phyloP scores from a whole-genome alignment of 2,113 vertebrate genomes.

The Elephas maximus region DNA sequence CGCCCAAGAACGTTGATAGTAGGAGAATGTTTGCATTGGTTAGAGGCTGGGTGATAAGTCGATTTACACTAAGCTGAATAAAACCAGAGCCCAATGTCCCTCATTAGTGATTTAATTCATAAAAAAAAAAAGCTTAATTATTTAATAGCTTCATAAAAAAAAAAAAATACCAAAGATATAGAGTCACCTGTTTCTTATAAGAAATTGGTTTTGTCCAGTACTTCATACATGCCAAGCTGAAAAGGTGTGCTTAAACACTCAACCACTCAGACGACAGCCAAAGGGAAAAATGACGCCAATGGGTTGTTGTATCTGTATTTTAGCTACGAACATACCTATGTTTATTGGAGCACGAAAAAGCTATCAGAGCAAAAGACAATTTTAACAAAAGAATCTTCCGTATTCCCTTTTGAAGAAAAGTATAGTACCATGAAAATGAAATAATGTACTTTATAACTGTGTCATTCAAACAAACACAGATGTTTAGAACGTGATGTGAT shows the following conservation, averaged over 20 bases:
- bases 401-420: not conserved
- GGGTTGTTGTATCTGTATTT: conserved; percentile 66
- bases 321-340: conserved; percentile 72
- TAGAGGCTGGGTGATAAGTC: conserved; percentile 68
- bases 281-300: conserved; percentile 76
- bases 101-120: conserved; percentile 85
- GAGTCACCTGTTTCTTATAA: conserved; percentile 79
- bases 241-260: conserved; percentile 75
- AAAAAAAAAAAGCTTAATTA: conserved; percentile 84
- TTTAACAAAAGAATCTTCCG: not conserved
- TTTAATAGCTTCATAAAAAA: conserved; percentile 85
- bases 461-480: conserved; percentile 48
- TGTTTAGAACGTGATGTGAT: conserved; percentile 26
- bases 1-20: conserved; percentile 64
- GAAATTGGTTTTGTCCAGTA: conserved; percentile 83
- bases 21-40: not conserved
- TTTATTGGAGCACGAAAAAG: conserved; percentile 73
- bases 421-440: conserved; percentile 60
- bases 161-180: conserved; percentile 84
- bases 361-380: conserved; percentile 63
- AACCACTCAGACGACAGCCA: conserved; percentile 80
- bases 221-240: conserved; percentile 76
- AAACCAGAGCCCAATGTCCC: conserved; percentile 78
- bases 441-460: conserved; percentile 65
- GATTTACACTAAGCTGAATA: conserved; percentile 81